phyloP scores from a whole-genome alignment of 2,888 invertebrate genomes.

The Craniophora ligustri region DNA sequence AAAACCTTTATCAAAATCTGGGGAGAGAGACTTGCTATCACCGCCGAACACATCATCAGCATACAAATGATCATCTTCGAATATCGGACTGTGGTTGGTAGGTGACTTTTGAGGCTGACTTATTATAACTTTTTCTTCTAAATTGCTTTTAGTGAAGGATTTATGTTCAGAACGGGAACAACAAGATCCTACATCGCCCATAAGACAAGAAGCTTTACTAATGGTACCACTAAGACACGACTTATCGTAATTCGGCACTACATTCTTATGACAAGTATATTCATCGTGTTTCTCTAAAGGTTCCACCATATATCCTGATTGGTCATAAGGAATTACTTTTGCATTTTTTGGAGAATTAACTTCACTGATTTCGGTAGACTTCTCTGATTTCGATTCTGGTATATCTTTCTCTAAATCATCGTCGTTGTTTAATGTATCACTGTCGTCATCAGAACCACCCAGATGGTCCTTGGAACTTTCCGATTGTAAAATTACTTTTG shows the following conservation, averaged over 20 bases:
- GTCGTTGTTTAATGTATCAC: slow-evolving; percentile 91
- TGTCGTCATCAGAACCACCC: slow-evolving; percentile 91
- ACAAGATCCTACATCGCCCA: slow-evolving; percentile 82
- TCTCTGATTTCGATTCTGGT: slow-evolving; percentile 83
- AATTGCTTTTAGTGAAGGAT: slow-evolving; percentile 75
- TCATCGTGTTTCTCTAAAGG: slow-evolving; percentile 81
- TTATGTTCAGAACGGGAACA: slow-evolving; percentile 81
- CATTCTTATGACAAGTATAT: slow-evolving; percentile 75
- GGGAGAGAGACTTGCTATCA: slow-evolving; percentile 89
- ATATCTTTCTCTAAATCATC: slow-evolving; percentile 88
- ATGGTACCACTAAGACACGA: slow-evolving; percentile 84
- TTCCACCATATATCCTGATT: slow-evolving; percentile 86
- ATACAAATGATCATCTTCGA: slow-evolving; percentile 89
- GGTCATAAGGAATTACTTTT: slow-evolving; percentile 83
- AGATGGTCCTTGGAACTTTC: slow-evolving; percentile 91
- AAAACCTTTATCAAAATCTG: slow-evolving; percentile 86
- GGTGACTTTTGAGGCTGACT: slow-evolving; percentile 90
- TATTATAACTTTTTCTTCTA: slow-evolving; percentile 88
- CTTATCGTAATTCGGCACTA: slow-evolving; percentile 83
- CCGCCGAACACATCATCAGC: slow-evolving; percentile 90
- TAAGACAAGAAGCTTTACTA: slow-evolving; percentile 82
- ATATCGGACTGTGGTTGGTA: slow-evolving; percentile 88
- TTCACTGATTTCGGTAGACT: slow-evolving; percentile 69
- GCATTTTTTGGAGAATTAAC: slow-evolving; percentile 73
- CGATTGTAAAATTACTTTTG: slow-evolving; percentile 91